Evolutionary conservation across 2,888 invertebrate genomes (phyloP).

Genomic region (Drosophila anceps): DNA sequence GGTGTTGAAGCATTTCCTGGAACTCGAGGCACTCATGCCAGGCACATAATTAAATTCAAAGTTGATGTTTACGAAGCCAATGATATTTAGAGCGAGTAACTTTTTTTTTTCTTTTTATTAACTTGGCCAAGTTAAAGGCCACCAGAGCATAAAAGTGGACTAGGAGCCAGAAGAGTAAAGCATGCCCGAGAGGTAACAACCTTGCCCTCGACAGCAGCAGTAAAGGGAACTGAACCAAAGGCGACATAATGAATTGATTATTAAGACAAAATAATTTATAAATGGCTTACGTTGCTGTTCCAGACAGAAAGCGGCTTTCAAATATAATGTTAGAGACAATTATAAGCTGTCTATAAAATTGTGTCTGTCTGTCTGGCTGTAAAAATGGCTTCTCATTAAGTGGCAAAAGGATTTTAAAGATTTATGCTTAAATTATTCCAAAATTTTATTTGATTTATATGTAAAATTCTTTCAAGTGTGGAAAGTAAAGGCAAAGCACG

Average conservation of each 20-base stretch:
- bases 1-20: slow-evolving; percentile 1
- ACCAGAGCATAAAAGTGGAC: not conserved
- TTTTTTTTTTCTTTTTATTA: slow-evolving; percentile 2
- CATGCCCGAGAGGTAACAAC: not conserved
- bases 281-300: not conserved
- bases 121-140: slow-evolving; percentile 7
- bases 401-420: not conserved
- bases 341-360: slow-evolving; percentile 5
- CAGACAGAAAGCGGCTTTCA: not conserved
- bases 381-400: not conserved
- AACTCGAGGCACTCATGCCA: not conserved
- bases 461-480: not conserved
- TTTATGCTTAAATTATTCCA: not conserved
- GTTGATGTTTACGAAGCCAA: slow-evolving; percentile 11
- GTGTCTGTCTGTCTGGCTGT: slow-evolving; percentile 4
- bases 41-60: slow-evolving; percentile 22
- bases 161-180: no score
- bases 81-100: slow-evolving; percentile 9
- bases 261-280: slow-evolving; percentile 6
- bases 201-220: not conserved
- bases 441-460: not conserved
- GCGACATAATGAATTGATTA: slow-evolving; percentile 11
- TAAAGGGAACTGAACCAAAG: not conserved
- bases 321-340: not conserved
- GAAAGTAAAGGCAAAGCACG: not conserved